A percentile compares a stretch with the other conserved stretches of the same genome.
phyloP scores from a whole-genome alignment of 2,797 vertebrate genomes.

The Erethizon dorsatum region DNA sequence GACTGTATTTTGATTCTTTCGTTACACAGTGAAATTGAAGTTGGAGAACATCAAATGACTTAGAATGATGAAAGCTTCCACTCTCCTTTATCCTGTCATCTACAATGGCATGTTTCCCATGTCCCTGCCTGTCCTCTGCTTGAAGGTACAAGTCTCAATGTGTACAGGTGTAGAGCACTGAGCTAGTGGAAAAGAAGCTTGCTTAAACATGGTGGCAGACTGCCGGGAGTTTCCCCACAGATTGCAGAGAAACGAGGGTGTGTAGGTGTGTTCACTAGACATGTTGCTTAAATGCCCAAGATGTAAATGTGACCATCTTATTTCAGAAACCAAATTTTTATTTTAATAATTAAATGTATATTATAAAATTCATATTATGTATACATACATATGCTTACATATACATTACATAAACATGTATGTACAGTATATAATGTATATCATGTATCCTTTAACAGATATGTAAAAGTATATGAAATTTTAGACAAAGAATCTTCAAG shows the following conservation, averaged over 20 bases:
- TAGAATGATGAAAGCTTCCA: not conserved
- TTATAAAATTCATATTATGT: not conserved
- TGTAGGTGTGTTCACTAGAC: not conserved
- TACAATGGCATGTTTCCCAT: not conserved
- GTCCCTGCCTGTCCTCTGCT: not conserved
- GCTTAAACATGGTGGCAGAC: not conserved
- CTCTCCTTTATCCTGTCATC: not conserved
- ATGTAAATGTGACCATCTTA: not conserved
- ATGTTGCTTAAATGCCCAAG: not conserved
- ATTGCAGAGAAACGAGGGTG: not conserved
- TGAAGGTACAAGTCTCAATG: not conserved
- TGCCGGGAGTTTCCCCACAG: not conserved
- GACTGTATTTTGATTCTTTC: slow-evolving; percentile 33
- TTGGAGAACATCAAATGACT: not conserved
- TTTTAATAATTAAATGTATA: slow-evolving; percentile 30
- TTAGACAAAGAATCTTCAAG: slow-evolving; percentile 46
- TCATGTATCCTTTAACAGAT: slow-evolving; percentile 23
- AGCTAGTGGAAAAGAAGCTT: slow-evolving; percentile 16
- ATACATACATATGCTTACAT: not conserved
- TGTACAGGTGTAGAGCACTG: not conserved
- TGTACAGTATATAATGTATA: not conserved
- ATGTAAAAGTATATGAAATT: slow-evolving; percentile 1
- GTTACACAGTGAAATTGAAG: slow-evolving; percentile 43
- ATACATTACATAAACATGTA: not conserved
- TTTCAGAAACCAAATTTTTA: slow-evolving; percentile 44